phyloP scores from a whole-genome alignment of 2,797 vertebrate species.

The Pseudocheirus occidentalis region DNA sequence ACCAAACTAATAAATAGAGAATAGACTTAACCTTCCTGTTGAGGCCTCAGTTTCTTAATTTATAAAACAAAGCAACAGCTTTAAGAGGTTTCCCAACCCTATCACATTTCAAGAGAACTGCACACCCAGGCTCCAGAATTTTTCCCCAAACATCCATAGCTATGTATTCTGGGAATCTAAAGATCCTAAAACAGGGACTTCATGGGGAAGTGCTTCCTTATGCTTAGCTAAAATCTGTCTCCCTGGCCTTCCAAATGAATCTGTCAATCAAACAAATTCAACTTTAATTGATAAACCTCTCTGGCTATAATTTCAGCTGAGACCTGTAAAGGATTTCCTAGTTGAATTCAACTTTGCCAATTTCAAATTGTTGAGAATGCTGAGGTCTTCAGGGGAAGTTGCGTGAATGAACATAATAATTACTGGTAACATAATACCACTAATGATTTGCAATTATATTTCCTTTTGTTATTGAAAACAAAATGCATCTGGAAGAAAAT shows the following conservation, averaged over 20 bases:
- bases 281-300: constrained; percentile 6
- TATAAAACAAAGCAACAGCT: background rate
- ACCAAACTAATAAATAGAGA: background rate
- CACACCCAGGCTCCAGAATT: background rate
- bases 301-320: background rate
- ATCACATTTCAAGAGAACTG: background rate
- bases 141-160: background rate
- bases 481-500: background rate
- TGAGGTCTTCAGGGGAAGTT: background rate
- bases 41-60: background rate
- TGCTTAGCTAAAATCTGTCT: background rate
- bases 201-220: background rate
- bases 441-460: background rate
- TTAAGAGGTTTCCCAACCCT: background rate
- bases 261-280: background rate
- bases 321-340: background rate
- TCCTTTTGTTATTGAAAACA: constrained; percentile 39
- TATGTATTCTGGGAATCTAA: background rate
- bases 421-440: background rate
- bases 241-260: background rate
- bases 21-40: background rate
- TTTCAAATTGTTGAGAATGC: background rate
- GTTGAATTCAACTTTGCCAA: background rate
- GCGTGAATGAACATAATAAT: constrained; percentile 21
- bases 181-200: background rate